phyloP scores from a whole-genome alignment of 1,140 invertebrate species.

The Asobara japonica region DNA sequence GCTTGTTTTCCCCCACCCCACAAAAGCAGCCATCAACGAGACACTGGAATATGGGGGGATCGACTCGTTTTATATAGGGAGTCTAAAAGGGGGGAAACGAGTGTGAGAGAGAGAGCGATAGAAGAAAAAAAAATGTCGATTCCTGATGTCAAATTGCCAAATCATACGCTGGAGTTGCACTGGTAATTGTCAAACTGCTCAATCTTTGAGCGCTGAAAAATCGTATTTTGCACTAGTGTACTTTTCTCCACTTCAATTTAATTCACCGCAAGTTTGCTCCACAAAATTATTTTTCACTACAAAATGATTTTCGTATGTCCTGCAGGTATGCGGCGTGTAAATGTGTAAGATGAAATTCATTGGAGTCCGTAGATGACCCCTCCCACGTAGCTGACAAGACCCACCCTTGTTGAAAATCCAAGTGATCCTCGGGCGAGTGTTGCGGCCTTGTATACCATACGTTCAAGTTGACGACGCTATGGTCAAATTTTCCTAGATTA shows the following conservation, averaged over 20 bases:
- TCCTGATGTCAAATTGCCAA: no score
- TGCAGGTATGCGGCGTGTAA: no score
- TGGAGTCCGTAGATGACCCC: constrained; percentile 21
- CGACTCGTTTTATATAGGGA: constrained; percentile 30
- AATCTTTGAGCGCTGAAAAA: no score
- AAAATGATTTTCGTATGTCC: not conserved
- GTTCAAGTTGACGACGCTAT: not conserved
- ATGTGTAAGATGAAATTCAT: no score
- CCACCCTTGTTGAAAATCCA: constrained; percentile 34
- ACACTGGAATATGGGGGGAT: constrained; percentile 42
- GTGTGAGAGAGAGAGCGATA: constrained; percentile 43
- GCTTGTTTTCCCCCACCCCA: constrained; percentile 60
- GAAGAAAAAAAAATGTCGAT: constrained; percentile 26
- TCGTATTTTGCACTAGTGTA: no score
- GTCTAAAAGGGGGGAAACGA: constrained; percentile 21
- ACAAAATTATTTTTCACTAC: not conserved
- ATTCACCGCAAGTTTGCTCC: no score
- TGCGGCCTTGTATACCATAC: not conserved
- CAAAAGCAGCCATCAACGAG: constrained; percentile 59
- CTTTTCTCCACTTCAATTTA: no score
- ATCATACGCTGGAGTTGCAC: no score
- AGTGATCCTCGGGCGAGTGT: constrained; percentile 9
- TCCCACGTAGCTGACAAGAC: constrained; percentile 32
- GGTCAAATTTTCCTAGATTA: not conserved
- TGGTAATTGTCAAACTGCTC: no score